phyloP scores from a whole-genome alignment of 2,888 invertebrate species.

The Norana najaformis region DNA sequence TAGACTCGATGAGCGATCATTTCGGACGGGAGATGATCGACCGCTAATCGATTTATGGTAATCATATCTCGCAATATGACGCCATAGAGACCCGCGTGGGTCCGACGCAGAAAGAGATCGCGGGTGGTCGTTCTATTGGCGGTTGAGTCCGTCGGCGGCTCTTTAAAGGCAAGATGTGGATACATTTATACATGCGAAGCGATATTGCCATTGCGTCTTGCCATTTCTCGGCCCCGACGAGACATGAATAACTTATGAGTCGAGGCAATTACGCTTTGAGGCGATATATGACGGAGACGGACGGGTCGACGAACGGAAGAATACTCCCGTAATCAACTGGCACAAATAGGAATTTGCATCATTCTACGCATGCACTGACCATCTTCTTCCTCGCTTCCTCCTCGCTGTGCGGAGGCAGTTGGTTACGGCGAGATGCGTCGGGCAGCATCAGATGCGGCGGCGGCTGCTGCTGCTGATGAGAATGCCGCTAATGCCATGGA shows the following conservation, averaged over 20 bases:
- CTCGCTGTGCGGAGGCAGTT: neutral
- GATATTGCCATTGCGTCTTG: neutral
- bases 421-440: neutral
- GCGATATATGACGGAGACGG: neutral
- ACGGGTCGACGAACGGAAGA: neutral
- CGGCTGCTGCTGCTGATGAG: neutral
- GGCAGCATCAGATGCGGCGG: neutral
- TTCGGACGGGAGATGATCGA: neutral
- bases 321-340: neutral
- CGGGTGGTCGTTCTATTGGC: neutral
- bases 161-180: neutral
- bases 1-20: slow-evolving; percentile 1
- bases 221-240: neutral
- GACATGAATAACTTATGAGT: slow-evolving; percentile 13
- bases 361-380: neutral
- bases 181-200: neutral
- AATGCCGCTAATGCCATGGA: neutral
- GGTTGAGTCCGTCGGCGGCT: neutral
- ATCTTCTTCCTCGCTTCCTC: neutral
- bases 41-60: neutral
- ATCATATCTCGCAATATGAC: neutral
- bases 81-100: neutral
- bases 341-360: slow-evolving; percentile 2
- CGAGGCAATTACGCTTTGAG: neutral
- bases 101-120: neutral